Conservation (phyloP, 2,797 vertebrate genomes). For the Fratercula arctica region DNA sequence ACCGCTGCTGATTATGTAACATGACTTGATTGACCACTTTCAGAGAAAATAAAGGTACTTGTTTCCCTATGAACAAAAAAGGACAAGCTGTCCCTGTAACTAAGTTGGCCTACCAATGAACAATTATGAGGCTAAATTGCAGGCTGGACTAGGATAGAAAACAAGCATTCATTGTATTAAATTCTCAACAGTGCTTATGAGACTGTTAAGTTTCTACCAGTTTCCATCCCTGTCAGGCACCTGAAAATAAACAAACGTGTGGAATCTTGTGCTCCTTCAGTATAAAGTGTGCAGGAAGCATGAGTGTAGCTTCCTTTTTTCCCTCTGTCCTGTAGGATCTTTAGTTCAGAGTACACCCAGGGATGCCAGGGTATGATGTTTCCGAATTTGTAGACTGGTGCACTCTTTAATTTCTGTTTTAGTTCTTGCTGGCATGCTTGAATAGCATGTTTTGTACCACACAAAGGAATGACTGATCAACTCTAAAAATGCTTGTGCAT, state of each 20-base stretch:
- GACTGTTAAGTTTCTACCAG: neutral
- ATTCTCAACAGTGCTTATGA: neutral
- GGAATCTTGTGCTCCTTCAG: neutral
- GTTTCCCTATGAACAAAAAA: conserved; percentile 25
- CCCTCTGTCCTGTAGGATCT: conserved; percentile 53
- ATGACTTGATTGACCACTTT: neutral
- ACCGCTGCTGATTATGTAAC: conserved; percentile 42
- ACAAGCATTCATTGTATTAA: conserved; percentile 52
- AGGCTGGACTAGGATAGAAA: conserved; percentile 14
- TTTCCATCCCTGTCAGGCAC: neutral
- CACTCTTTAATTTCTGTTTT: conserved; percentile 80
- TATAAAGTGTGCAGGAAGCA: conserved; percentile 31
- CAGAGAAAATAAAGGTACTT: conserved; percentile 67
- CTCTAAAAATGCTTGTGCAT: conserved; percentile 81
- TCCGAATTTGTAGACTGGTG: conserved; percentile 68
- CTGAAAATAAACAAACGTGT: neutral
- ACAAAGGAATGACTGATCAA: conserved; percentile 73
- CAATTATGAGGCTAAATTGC: conserved; percentile 38
- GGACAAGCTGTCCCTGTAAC: conserved; percentile 21
- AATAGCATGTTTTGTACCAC: conserved; percentile 77
- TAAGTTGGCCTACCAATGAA: conserved; percentile 15
- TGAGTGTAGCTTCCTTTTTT: conserved; percentile 57
- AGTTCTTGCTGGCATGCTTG: conserved; percentile 81
- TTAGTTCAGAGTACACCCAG: conserved; percentile 59
- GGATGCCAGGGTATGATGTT: conserved; percentile 51